Percentiles rank a stretch among this genome's conserved stretches.
These are phyloP conservation scores for Idaea straminata DNA, from an alignment of 2,888 invertebrate genomes.

Conservation along the genomic window DNA sequence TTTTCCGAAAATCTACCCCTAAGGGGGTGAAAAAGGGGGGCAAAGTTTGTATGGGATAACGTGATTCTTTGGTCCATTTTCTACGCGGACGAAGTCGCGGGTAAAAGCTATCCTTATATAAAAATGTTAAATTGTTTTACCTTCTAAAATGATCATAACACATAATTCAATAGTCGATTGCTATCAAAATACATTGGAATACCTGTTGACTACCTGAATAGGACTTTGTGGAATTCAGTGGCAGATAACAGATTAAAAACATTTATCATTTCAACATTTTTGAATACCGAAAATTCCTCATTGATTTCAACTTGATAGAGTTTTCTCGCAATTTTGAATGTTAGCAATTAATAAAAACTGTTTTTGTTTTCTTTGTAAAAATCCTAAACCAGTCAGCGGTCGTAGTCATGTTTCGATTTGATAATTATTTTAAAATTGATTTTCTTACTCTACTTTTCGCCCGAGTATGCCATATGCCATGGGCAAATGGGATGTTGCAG, in stretches of 20 bases:
- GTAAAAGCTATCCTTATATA: not conserved
- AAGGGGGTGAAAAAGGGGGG: too few species aligned
- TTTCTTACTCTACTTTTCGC: too few species aligned
- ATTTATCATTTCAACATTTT: conserved; percentile 67
- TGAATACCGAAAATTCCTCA: conserved; percentile 56
- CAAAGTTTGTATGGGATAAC: too few species aligned
- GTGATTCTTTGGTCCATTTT: too few species aligned
- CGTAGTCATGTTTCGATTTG: not conserved
- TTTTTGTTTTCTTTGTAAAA: conserved; percentile 31
- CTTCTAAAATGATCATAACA: not conserved
- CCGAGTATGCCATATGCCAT: too few species aligned
- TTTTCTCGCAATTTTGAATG: conserved; percentile 46
- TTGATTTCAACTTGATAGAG: conserved; percentile 50
- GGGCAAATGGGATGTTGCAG: too few species aligned
- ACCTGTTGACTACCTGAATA: conserved; percentile 54
- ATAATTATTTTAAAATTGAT: not conserved
- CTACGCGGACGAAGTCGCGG: too few species aligned
- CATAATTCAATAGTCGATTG: conserved; percentile 50
- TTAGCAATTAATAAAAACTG: conserved; percentile 35
- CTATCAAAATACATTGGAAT: conserved; percentile 23
- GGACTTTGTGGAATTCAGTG: conserved; percentile 64
- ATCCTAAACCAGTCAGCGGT: not conserved
- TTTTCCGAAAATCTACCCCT: too few species aligned
- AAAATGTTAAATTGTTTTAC: not conserved
- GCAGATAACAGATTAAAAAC: conserved; percentile 71